Evolutionary conservation across 2,113 vertebrate species (phyloP), one percentile per base, ranked within the genome.

Genomic region (Myotis yumanensis): DNA sequence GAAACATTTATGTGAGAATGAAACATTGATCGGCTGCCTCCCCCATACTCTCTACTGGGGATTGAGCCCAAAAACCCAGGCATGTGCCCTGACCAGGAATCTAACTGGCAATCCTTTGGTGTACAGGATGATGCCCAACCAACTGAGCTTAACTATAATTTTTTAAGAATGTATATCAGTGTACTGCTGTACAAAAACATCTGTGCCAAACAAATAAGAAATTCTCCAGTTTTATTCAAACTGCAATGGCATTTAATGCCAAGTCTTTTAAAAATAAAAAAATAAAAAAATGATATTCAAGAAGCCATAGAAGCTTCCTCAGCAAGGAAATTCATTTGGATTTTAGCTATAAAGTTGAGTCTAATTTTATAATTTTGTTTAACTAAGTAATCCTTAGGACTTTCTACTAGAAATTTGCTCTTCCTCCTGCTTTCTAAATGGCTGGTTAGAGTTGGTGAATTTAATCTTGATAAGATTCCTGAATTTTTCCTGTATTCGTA

Each of bases 301-400:
- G 82, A 97, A 97, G 82, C 94, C 87, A 97, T 81, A 95, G 88
- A 62, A 96, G 90, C 82, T 96, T 96, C 68, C 84, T 96, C 93
- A 97, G 76, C 52, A 92, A 97, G 94, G 68, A 98, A 96, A 97
- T 97, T 96, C 75, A 97, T 84, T 98, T 98, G 72, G 97, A 97
- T 96, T 97, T 96, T 89, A 97, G 91, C 90, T 96, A 97, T 97
- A 94, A 98, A 98, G 95, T 94, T 95, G 96, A 98, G 98, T 96
- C 90, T 98, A 97, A 98, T 98, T 98, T 95, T 97, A 95, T 97
- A 98, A 96, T 68, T 77, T 54, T 97, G 76, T 97, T 98, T 98
- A 98, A 98, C 98, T 98, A 98, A 97, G 96, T 97, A 98, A 97
- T 97, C 94, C 91, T 98, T 89, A 96, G 86, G 83, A 97, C 94